Conservation (phyloP, 2,113 vertebrate genomes). For the Cryptotis parvus region DNA sequence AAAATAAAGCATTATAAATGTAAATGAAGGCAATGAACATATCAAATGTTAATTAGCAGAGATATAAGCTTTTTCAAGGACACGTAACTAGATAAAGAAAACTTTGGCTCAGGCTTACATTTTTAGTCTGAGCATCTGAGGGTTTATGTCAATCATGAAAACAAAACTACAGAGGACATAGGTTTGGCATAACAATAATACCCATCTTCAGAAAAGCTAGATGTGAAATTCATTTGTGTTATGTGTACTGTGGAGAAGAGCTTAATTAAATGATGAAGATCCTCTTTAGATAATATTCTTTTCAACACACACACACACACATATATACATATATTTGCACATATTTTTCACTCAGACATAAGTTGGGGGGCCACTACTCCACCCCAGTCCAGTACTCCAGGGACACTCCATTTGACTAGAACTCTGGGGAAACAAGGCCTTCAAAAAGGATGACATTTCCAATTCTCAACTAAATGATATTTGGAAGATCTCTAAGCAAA, state of each 20-base stretch:
- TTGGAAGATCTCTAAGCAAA: neutral
- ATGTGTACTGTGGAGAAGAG: too few species aligned
- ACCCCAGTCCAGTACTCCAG: too few species aligned
- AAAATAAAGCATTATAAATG: neutral
- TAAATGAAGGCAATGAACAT: neutral
- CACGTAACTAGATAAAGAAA: neutral
- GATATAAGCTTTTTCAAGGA: neutral
- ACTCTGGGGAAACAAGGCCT: neutral
- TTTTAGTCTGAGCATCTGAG: neutral
- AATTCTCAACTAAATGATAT: neutral
- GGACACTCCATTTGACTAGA: neutral
- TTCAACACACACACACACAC: neutral
- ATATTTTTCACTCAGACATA: neutral
- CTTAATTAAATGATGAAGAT: too few species aligned
- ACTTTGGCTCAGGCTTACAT: neutral
- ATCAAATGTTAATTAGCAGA: neutral
- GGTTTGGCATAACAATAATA: neutral
- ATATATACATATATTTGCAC: neutral
- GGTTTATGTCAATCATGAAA: neutral
- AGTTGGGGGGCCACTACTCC: too few species aligned
- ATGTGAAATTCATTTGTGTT: neutral
- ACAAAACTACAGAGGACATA: neutral
- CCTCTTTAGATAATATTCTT: neutral
- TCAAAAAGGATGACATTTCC: neutral
- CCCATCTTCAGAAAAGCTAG: slow-evolving; percentile 34